Base-by-base conservation (phyloP, 2,888 invertebrate genomes). In the Tiliacea aurago region DNA sequence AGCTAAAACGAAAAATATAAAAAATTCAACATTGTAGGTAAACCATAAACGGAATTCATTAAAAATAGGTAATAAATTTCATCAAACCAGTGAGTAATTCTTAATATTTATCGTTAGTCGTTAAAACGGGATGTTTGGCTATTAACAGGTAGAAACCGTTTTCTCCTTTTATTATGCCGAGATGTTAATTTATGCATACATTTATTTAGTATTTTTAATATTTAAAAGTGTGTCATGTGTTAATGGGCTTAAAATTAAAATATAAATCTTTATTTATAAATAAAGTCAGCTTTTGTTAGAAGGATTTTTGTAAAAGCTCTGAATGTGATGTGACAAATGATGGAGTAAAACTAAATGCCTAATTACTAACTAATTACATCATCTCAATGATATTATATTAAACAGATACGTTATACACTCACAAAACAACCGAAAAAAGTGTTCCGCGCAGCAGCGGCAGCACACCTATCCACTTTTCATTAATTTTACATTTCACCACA, bases 71-170 rank as follows among this genome's bases (percentile, higher is more conserved):
- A 37, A 75, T 71, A 71, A 61, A 75, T 62, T 64, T 61, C 33
- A 28, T 43, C n/a, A 58, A 77, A 67, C 70, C 49, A 28, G 49
- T 11, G 49, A 23, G 49, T 55, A 53, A 65, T 68, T 58, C 45
- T 59, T 58, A 37, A 61, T 59, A 69, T 79, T 79, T 70, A 80
- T 83, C 20, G 70, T 49, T 45, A 23, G 72, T 81, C 76, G 64
- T 85, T 82, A 84, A 78, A 87, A 88, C 87, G 81, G 86, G 74
- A 86, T 74, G 37, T 81, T 70, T 62, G 56, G 37, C 75, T 70
- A 73, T 69, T 76, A 78, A 58, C 62, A 73, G 23, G 61, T 45
- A 74, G 47, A 73, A 73, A 85, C 86, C 28, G 80, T 80, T 78
- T 73, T 63, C 70, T 78, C 65, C 51, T 74, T 70, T 69, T 68